phyloP scores from a whole-genome alignment of 2,888 invertebrate genomes.

The Caenorhabditis imperialis region DNA sequence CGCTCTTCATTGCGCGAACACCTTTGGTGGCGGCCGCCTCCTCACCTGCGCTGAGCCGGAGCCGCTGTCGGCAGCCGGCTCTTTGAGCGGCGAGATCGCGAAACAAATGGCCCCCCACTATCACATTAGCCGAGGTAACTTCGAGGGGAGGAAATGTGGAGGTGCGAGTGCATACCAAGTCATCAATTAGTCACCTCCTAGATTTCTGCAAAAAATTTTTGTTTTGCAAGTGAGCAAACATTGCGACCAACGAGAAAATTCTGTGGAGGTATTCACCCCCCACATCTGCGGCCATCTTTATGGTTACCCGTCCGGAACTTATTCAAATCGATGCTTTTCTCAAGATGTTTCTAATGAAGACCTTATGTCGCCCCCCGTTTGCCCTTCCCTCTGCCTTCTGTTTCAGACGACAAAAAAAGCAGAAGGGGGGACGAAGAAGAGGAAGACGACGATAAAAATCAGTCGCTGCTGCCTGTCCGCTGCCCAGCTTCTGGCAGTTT shows the following conservation, averaged over 20 bases:
- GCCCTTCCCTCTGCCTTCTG: too few species aligned
- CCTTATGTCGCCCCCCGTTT: constrained; percentile 44
- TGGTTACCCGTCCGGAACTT: constrained; percentile 55
- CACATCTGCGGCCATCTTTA: constrained; percentile 56
- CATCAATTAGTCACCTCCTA: too few species aligned
- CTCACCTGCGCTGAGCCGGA: not conserved
- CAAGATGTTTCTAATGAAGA: constrained; percentile 55
- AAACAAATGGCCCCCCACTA: not conserved
- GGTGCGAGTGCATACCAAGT: too few species aligned
- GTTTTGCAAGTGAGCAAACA: too few species aligned
- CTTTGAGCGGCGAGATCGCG: not conserved
- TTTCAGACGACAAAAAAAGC: constrained; percentile 20
- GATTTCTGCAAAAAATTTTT: too few species aligned
- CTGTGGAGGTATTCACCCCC: too few species aligned
- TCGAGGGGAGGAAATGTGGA: too few species aligned
- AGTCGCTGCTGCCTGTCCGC: constrained; percentile 22
- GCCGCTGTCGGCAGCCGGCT: too few species aligned
- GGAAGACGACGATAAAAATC: constrained; percentile 43
- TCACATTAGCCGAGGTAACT: constrained; percentile 6
- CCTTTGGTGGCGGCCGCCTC: constrained; percentile 24
- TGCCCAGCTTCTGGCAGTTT: constrained; percentile 42
- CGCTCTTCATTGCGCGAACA: constrained; percentile 44
- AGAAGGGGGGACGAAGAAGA: constrained; percentile 27
- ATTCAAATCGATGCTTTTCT: constrained; percentile 45
- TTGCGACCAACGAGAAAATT: too few species aligned